Conservation (phyloP, 2,888 invertebrate species). For the Achlya flavicornis region DNA sequence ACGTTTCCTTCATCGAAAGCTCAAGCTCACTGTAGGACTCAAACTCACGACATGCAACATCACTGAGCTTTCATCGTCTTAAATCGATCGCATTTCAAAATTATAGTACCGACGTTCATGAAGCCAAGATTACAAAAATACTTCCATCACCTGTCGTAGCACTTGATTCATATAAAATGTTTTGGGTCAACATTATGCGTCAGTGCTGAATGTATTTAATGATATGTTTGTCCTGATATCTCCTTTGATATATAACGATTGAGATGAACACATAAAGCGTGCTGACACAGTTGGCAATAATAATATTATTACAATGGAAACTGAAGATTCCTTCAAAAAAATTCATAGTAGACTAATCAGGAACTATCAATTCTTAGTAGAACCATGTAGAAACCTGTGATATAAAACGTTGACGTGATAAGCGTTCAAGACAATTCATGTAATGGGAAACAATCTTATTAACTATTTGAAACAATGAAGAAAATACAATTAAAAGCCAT, state of each 20-base stretch:
- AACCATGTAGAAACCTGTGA: too few relatives aligned
- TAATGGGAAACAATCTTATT: too few relatives aligned
- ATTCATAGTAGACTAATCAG: not conserved
- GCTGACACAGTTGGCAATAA: constrained; percentile 68
- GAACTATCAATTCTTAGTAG: not conserved
- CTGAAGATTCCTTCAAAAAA: not conserved
- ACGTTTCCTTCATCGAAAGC: too few relatives aligned
- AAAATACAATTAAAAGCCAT: too few relatives aligned
- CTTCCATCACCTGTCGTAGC: constrained; percentile 5
- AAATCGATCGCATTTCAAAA: not conserved
- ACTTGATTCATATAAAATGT: constrained; percentile 20
- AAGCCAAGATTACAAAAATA: not conserved
- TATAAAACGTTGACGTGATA: too few relatives aligned
- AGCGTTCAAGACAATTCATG: too few relatives aligned
- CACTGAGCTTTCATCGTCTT: too few relatives aligned
- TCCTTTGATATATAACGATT: constrained; percentile 53
- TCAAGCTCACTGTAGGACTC: too few relatives aligned
- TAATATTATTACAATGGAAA: constrained; percentile 30
- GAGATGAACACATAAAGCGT: constrained; percentile 22
- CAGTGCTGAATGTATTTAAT: constrained; percentile 29
- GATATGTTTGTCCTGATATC: constrained; percentile 43
- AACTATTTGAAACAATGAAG: too few relatives aligned
- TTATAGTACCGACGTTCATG: not conserved
- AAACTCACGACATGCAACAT: too few relatives aligned
- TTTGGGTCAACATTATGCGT: constrained; percentile 51